Base-by-base conservation (phyloP, 2,888 invertebrate genomes). In the Eristalis intricaria region DNA sequence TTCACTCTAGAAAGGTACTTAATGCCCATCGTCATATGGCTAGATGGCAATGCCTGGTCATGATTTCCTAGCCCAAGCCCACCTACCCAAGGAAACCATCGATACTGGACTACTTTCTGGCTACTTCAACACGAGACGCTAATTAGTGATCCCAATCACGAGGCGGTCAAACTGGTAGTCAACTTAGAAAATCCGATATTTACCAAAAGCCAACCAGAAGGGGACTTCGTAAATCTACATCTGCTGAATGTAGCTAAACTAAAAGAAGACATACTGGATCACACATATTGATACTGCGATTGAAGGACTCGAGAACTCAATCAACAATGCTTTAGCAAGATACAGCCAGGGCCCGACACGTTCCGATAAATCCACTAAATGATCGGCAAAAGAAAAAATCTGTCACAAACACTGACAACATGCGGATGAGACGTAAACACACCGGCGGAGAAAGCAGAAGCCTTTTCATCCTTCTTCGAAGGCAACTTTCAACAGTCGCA, bases 81-180 rank as follows among this genome's bases (percentile, higher is more conserved):
- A 79, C 79, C 15, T 73, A 32, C 19, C 79, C 80, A 0, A 26
- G 50, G 50, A 35, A 66, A 7, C 79, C 73, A 22, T 79, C 73
- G 1, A 60, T 23, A 4, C 22, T 80, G 22, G 73, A 80, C 7
- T 80, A 61, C 15, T 61, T 50, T 13, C 4, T 71, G 8, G 32
- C 22, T 1, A 50, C 70, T 0, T 78, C 70, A 26, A 26, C 26
- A 1, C 3, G 26, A 2, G 1, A 26, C 26, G 26, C 26, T 26
- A 26, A 19, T 19, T 1, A 80, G 68, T 19, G 40, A 65, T 35
- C 65, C 58, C 11, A 58, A 71, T n/a, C 69, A 70, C 11, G 50
- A 63, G 15, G 64, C 71, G 5, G 64, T 65, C 0, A 23, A 65
- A 35, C 29, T 32, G 26, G n/a, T 10, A 7, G 40, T 23, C 38